Base-by-base conservation (phyloP, 2,797 vertebrate genomes). In the Pseudomugil tenellus region DNA sequence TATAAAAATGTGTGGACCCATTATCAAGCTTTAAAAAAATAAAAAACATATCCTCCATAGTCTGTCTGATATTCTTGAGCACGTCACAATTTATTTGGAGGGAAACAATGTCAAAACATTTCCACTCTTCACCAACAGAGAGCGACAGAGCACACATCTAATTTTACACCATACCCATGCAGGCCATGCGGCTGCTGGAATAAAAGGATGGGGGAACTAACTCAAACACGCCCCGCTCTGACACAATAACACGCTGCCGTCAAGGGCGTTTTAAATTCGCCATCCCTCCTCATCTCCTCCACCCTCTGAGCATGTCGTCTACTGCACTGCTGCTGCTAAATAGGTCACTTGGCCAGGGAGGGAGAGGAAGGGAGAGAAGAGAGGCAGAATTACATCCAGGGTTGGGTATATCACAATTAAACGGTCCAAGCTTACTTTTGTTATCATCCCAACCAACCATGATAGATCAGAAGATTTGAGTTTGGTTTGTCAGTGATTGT, bases 321-420 rank as follows among this genome's bases (percentile, higher is more conserved):
- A 62, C 49, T 52, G 62, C 46, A 58, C 49, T 58, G 80, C 74
- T 58, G 76, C 79, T 41, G 72, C 74, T 91, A 94, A 94, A 91
- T 92, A 93, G 93, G 93, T 92, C 92, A 94, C 76, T 90, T 41
- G 59, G 85, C 74, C 86, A 84, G 86, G 65, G 75, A 87, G 84
- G 84, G 84, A 83, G 77, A 77, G 84, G 79, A 76, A 32, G 23
- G 63, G 64, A 54, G 79, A 69, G 43, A 46, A 16, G 21, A 21
- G 23, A 34, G 1, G 21, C 35, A 12, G 3, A 46, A 9, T 46
- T 19, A n/a, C 19, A 46, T 46, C 19, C 46, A 23, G 46, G 21
- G 46, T 21, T 8, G 37, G 48, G 59, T 52, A 59, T 65, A 63
- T 61, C 74, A 70, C 63, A 51, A 58, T 53, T 58, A 48, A 61